Percentiles rank a stretch among this genome's conserved stretches.
phyloP scores from a whole-genome alignment of 2,113 vertebrate genomes.

The Gorsachius goisagi region DNA sequence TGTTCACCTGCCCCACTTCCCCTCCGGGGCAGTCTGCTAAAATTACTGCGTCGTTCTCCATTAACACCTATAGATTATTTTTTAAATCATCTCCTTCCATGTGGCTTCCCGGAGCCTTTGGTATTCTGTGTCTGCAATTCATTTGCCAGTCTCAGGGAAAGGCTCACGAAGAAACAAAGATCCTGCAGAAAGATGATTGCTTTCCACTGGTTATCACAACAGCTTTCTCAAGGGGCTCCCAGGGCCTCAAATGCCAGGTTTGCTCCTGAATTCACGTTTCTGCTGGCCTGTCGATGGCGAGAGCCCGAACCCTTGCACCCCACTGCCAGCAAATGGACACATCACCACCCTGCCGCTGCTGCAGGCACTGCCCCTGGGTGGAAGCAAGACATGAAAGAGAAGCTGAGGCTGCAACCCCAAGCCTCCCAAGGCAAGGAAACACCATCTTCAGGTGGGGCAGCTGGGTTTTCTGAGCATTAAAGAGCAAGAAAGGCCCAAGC shows the following conservation, averaged over 20 bases:
- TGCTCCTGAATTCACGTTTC: not conserved
- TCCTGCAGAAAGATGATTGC: not conserved
- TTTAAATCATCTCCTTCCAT: not conserved
- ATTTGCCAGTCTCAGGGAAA: not conserved
- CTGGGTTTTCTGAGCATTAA: not conserved
- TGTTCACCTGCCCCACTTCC: rapidly evolving
- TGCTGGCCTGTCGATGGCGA: rapidly evolving
- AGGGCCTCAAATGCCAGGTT: not conserved
- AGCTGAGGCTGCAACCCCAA: not conserved
- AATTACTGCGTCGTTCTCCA: not conserved
- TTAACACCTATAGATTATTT: not conserved
- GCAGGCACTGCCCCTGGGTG: rapidly evolving
- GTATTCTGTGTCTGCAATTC: not conserved
- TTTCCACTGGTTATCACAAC: rapidly evolving
- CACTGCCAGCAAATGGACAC: rapidly evolving
- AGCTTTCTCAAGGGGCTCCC: not conserved
- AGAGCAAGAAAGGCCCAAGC: not conserved
- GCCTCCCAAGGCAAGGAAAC: not conserved
- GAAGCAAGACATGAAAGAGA: not conserved
- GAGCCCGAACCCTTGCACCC: not conserved
- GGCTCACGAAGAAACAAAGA: not conserved
- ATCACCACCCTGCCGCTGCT: not conserved
- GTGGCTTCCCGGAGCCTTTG: not conserved
- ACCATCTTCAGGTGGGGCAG: not conserved
- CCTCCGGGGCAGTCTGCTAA: not conserved